A percentile compares a stretch with the other conserved stretches of the same genome.
Conservation (phyloP, 2,888 invertebrate genomes). For the Anoncus sp. region DNA sequence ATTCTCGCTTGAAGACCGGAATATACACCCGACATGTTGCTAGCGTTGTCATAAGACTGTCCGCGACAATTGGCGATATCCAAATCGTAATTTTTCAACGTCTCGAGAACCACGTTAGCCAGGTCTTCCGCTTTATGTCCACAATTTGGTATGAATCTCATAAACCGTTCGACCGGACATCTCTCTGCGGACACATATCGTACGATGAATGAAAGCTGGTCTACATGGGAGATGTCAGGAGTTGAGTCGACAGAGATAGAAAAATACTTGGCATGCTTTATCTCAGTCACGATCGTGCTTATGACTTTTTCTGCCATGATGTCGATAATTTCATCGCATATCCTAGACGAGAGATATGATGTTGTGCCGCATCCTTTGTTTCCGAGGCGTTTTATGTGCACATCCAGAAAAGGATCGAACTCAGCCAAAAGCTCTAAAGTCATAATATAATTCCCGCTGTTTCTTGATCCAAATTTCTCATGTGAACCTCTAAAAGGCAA, state of each 20-base stretch:
- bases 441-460: conserved; percentile 73
- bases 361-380: conserved; percentile 70
- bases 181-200: conserved; percentile 65
- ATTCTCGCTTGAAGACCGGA: conserved; percentile 70
- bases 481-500: conserved; percentile 66
- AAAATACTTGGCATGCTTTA: conserved; percentile 64
- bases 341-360: conserved; percentile 69
- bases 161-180: conserved; percentile 43
- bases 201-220: conserved; percentile 68
- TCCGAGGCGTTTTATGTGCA: conserved; percentile 67
- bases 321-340: conserved; percentile 70
- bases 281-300: conserved; percentile 40
- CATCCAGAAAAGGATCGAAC: conserved; percentile 65
- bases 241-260: conserved; percentile 70
- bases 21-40: not conserved
- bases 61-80: conserved; percentile 68
- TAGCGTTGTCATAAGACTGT: conserved; percentile 72
- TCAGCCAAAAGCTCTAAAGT: conserved; percentile 72
- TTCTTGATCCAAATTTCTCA: conserved; percentile 67
- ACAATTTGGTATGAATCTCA: conserved; percentile 64
- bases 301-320: conserved; percentile 68
- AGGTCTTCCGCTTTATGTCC: conserved; percentile 72
- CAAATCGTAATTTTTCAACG: conserved; percentile 15
- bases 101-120: conserved; percentile 65
- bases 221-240: conserved; percentile 58